Base-by-base conservation (phyloP, 92 coral and sea anemone genomes). In the Porites evermanni region DNA sequence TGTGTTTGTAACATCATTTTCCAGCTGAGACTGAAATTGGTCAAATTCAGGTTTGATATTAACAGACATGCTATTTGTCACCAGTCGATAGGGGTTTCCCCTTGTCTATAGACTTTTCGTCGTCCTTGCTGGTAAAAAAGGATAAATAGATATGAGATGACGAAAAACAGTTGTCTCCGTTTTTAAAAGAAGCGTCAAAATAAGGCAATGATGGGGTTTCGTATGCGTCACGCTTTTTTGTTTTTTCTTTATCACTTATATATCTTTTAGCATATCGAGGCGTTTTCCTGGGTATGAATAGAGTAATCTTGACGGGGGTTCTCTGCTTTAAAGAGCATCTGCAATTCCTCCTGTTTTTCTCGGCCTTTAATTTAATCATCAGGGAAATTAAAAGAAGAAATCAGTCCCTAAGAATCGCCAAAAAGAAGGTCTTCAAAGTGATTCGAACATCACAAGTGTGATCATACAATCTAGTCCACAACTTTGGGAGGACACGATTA, bases 291-390 rank as follows among this genome's bases (percentile, higher is more conserved):
- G 12, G 18, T 7, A 50, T 53, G 26, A 19, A 47, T 2, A 19
- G 17, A 32, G n/a, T 17, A 47, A 21, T n/a, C 64, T 21, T 53
- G 53, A 50, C 17, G 78, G 78, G 50, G 38, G 20, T 74, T 29
- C 67, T 9, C 11, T 1, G 53, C 44, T 70, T 14, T 5, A 32
- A 12, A 12, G 54, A 32, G 44, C 74, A 70, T 70, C 74, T 70
- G 74, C n/a, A 12, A 63, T 63, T n/a, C n/a, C 67, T 63, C n/a
- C n/a, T 63, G n/a, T 63, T 12, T 63, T 63, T 63, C 77, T 72
- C 18, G 59, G 59, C 59, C 17, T 26, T 50, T 17, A 5, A 19
- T 12, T 18, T 18, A 20, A 12, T 38, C 56, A 32, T 38, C 20
- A 51, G 14, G 13, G 10, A 71, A 23, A 53, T 70, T 26, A 9